These are phyloP conservation scores for Myxocyprinus asiaticus DNA, from an alignment of 2,113 vertebrate genomes.

Conservation along the genomic window DNA sequence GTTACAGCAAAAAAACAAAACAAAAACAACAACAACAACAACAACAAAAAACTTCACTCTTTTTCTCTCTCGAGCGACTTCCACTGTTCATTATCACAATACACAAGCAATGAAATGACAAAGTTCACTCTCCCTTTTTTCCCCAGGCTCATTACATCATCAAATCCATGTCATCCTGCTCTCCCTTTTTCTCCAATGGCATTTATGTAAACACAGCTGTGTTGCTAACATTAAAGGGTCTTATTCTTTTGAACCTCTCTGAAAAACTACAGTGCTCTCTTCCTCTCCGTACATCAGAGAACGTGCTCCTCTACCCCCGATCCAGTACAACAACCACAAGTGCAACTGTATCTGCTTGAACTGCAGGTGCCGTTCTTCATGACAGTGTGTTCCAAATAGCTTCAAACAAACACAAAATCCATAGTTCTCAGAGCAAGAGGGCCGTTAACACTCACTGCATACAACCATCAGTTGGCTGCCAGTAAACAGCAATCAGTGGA, in stretches of 20 bases:
- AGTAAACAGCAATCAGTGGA: slow-evolving; percentile 5
- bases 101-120: slow-evolving; percentile 28
- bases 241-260: slow-evolving; percentile 64
- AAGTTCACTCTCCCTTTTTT: slow-evolving; percentile 46
- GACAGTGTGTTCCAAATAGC: slow-evolving; percentile 54
- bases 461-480: not conserved
- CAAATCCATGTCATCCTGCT: slow-evolving; percentile 7
- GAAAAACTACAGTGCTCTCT: slow-evolving; percentile 44
- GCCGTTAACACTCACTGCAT: slow-evolving; percentile 35
- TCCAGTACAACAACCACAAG: slow-evolving; percentile 59
- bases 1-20: not conserved
- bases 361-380: slow-evolving; percentile 65
- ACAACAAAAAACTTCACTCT: not conserved
- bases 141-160: slow-evolving; percentile 61
- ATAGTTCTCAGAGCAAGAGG: not conserved
- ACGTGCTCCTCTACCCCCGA: slow-evolving; percentile 44
- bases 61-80: not conserved
- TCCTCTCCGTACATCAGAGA: slow-evolving; percentile 37
- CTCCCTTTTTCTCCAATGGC: slow-evolving; percentile 54
- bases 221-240: slow-evolving; percentile 69
- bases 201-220: slow-evolving; percentile 76
- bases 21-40: no score
- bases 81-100: not conserved
- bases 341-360: slow-evolving; percentile 65
- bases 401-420: slow-evolving; percentile 51